phyloP scores from a whole-genome alignment of 2,797 vertebrate genomes.

The Sardinella longiceps region DNA sequence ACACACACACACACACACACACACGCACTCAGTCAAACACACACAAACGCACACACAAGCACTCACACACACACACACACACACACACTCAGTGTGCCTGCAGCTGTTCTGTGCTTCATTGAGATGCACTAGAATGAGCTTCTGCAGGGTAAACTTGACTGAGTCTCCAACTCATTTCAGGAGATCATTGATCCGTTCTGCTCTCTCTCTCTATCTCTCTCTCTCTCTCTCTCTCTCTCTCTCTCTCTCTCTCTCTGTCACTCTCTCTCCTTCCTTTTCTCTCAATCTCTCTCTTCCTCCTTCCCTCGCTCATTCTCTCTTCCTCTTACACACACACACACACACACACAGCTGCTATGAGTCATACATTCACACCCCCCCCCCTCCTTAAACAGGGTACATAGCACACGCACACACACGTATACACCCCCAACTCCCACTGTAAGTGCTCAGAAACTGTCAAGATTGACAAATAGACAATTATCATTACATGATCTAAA shows the following conservation, averaged over 20 bases:
- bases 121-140: background rate
- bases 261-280: too few relatives aligned
- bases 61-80: background rate
- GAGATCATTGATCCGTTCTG: background rate
- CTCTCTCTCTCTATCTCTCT: background rate
- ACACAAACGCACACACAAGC: background rate
- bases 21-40: too few relatives aligned
- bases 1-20: too few relatives aligned
- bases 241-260: too few relatives aligned
- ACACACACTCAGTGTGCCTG: background rate
- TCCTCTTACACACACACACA: background rate
- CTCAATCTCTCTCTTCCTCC: too few relatives aligned
- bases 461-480: too few relatives aligned
- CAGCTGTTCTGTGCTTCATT: background rate
- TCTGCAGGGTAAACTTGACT: background rate
- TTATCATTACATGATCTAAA: too few relatives aligned
- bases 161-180: background rate
- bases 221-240: too few relatives aligned
- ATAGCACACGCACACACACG: background rate
- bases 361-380: conserved; percentile 69
- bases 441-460: too few relatives aligned
- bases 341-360: background rate
- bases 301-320: background rate
- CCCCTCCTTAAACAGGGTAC: background rate
- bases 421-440: too few relatives aligned